Evolutionary conservation across 2,888 invertebrate genomes (phyloP).

Genomic region (Griposia aprilina): DNA sequence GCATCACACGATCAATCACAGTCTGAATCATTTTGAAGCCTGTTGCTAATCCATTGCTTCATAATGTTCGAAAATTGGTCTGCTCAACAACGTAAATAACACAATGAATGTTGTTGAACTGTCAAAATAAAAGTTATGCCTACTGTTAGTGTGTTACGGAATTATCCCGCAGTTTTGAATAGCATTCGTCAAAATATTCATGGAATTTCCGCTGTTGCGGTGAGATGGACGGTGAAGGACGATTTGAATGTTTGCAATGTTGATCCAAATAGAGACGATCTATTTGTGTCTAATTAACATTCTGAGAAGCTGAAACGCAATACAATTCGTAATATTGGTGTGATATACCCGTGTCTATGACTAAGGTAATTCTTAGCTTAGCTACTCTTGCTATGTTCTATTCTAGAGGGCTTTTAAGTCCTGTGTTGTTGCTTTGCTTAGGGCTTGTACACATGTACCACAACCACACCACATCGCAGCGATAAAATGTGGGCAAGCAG

Average conservation of each 20-base stretch:
- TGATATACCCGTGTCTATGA: neutral
- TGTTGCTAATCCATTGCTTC: too few species aligned
- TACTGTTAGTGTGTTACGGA: too few species aligned
- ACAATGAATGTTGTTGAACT: too few species aligned
- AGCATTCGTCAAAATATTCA: conserved; percentile 12
- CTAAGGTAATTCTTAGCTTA: neutral
- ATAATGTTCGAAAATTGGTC: too few species aligned
- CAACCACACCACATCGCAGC: neutral
- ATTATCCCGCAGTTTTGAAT: neutral
- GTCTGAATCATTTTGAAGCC: too few species aligned
- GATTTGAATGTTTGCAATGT: conserved; percentile 24
- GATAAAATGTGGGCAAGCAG: neutral
- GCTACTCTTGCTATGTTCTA: neutral
- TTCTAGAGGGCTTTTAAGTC: neutral
- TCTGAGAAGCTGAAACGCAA: conserved; percentile 23
- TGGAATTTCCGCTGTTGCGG: conserved; percentile 35
- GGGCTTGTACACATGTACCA: neutral
- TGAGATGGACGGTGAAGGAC: conserved; percentile 26
- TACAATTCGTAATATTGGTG: conserved; percentile 7
- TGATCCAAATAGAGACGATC: conserved; percentile 18
- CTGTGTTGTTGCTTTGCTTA: neutral
- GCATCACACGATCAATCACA: too few species aligned
- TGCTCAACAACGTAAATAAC: too few species aligned
- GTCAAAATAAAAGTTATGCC: too few species aligned
- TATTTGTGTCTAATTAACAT: conserved; percentile 38